Base-by-base conservation (phyloP, 2,797 vertebrate species). In the Silurus lanzhouensis region DNA sequence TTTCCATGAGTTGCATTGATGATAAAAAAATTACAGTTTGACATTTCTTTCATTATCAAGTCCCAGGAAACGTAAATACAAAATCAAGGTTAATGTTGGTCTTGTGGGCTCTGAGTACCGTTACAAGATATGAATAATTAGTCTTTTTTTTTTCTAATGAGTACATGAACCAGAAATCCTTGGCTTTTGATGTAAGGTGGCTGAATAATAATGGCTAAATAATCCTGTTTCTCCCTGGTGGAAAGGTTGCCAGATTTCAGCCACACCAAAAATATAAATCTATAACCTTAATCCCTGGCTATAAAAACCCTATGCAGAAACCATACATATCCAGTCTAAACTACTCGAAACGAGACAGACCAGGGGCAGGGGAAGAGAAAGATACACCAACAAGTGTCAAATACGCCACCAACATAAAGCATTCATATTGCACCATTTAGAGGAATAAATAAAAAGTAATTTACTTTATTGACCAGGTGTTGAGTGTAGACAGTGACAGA, bases 21-120 rank as follows among this genome's bases (percentile, higher is more conserved):
- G 57, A 64, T 64, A 79, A 66, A 63, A 20, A 67, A 68, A 52
- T 20, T 80, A 52, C 38, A 61, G 60, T 58, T 48, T 61, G 75
- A 46, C 48, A 64, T 70, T 58, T 83, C 2, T 20, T 52, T 46
- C 1, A 4, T 81, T 81, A n/a, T 46, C 12, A 25, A 48, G n/a
- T 64, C 61, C 61, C 61, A 52, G 61, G 46, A 66, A 81, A 66
- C 44, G 0, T 63, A 80, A 25, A 80, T 12, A 80, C 31, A n/a
- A 64, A 48, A 77, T 77, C 74, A 12, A 12, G 74, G 74, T 20
- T 60, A 77, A 77, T 60, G 55, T n/a, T 79, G 77, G 31, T 61
- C 19, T 60, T 77, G 19, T 60, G 57, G 57, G 27, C 38, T 15
- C 31, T 46, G 31, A 15, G 31, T 79, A 61, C 76, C 58, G n/a